These are phyloP conservation scores for Drosophila bifasciata DNA, from an alignment of 1,140 invertebrate genomes.

Conservation along the genomic window DNA sequence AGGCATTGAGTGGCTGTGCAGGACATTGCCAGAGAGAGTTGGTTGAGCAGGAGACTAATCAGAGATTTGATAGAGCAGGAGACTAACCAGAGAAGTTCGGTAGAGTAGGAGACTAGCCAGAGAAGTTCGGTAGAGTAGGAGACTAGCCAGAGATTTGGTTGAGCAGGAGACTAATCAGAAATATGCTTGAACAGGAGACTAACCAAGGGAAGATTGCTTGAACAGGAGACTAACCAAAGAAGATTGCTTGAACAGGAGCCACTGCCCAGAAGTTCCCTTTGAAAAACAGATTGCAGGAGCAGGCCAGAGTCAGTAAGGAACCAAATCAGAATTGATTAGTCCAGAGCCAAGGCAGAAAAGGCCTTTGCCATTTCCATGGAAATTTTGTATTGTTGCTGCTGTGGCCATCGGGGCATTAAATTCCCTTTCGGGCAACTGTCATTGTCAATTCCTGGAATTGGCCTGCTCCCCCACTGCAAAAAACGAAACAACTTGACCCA, in stretches of 20 bases:
- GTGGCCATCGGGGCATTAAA: conserved; percentile 23
- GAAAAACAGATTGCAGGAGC: too few species aligned
- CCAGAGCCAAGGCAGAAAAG: too few species aligned
- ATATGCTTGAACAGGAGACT: background rate
- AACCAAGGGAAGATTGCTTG: background rate
- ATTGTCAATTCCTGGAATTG: conserved; percentile 29
- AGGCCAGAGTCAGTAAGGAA: too few species aligned
- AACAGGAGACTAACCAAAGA: conserved; percentile 4
- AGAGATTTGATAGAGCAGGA: background rate
- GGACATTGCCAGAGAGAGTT: background rate
- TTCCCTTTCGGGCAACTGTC: conserved; percentile 17
- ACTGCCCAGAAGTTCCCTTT: too few species aligned
- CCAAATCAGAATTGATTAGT: too few species aligned
- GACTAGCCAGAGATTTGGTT: too few species aligned
- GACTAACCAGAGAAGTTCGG: too few species aligned
- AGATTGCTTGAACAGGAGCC: background rate
- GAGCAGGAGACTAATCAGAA: conserved; percentile 4
- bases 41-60: conserved; percentile 7
- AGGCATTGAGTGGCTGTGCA: too few species aligned
- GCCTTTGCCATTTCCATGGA: conserved; percentile 3
- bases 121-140: background rate
- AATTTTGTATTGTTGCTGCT: background rate
- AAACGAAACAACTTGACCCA: conserved; percentile 40
- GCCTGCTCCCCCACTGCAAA: background rate
- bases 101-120: conserved; percentile 6